phyloP scores from a whole-genome alignment of 2,797 vertebrate species.

The Schizopygopsis malacanthus region DNA sequence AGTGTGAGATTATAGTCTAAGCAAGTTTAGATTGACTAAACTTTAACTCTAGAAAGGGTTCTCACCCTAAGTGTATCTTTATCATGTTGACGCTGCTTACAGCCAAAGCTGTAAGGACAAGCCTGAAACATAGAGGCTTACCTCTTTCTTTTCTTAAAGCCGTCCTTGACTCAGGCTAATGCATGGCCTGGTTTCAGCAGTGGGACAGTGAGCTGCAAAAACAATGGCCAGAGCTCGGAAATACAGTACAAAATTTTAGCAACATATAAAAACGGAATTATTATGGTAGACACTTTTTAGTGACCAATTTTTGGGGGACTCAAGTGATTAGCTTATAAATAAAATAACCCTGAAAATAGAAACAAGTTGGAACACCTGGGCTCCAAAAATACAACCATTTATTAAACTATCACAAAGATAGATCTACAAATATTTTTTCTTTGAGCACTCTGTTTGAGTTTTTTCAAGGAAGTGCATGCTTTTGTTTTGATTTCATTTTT shows the following conservation, averaged over 20 bases:
- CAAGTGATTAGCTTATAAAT: not conserved
- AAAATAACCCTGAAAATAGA: not conserved
- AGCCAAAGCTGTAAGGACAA: slow-evolving; percentile 40
- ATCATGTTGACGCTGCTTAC: slow-evolving; percentile 47
- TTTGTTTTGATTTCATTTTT: not conserved
- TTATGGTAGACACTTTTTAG: not conserved
- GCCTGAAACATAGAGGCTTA: slow-evolving; percentile 53
- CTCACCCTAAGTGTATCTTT: slow-evolving; percentile 14
- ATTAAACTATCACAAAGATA: not conserved
- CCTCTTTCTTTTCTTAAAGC: slow-evolving; percentile 50
- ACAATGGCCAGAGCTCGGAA: slow-evolving; percentile 41
- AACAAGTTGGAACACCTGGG: not conserved
- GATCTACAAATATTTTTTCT: too few species aligned
- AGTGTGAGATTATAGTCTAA: slow-evolving; percentile 5
- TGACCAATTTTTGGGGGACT: not conserved
- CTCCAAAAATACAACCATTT: not conserved
- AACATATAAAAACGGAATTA: not conserved
- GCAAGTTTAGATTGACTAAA: slow-evolving; percentile 28
- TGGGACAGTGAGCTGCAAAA: slow-evolving; percentile 20
- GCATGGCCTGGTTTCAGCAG: slow-evolving; percentile 57
- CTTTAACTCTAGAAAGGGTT: slow-evolving; percentile 18
- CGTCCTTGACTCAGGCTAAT: slow-evolving; percentile 56
- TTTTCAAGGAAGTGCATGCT: not conserved
- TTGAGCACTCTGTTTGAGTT: not conserved
- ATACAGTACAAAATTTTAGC: not conserved